phyloP scores from a whole-genome alignment of 2,797 vertebrate genomes.

The Cacajao melanocephalus region DNA sequence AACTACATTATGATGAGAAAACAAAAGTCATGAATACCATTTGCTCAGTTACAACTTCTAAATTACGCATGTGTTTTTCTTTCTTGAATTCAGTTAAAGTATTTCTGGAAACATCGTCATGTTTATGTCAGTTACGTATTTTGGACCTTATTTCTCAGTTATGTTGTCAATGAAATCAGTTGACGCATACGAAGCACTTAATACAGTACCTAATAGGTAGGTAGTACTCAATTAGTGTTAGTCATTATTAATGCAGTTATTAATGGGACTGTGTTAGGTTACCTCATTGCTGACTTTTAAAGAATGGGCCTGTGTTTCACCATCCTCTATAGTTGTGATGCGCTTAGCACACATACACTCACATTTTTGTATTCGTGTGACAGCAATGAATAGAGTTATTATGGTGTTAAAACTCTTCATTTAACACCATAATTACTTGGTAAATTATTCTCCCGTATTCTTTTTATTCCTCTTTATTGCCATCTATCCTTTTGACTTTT shows the following conservation, averaged over 20 bases:
- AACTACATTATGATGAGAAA: neutral
- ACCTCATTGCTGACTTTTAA: neutral
- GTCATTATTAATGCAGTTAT: rapidly evolving
- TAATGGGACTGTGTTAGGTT: too few species aligned
- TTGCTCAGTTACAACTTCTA: neutral
- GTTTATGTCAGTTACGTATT: neutral
- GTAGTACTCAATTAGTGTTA: rapidly evolving
- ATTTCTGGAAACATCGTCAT: neutral
- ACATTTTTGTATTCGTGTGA: neutral
- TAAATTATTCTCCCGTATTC: neutral
- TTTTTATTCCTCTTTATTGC: neutral
- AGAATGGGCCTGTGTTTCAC: neutral
- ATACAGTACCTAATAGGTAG: neutral
- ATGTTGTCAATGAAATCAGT: neutral
- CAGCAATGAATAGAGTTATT: neutral
- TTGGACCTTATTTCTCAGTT: neutral
- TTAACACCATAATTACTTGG: neutral
- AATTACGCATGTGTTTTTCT: neutral
- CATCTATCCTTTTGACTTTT: neutral
- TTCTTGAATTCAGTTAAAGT: neutral
- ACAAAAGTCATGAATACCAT: rapidly evolving
- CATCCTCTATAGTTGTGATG: neutral
- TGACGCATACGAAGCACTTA: neutral
- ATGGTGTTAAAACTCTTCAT: neutral
- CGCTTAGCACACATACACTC: rapidly evolving